phyloP scores from a whole-genome alignment of 2,797 vertebrate species.

The Gymnoscopelus microlampas region DNA sequence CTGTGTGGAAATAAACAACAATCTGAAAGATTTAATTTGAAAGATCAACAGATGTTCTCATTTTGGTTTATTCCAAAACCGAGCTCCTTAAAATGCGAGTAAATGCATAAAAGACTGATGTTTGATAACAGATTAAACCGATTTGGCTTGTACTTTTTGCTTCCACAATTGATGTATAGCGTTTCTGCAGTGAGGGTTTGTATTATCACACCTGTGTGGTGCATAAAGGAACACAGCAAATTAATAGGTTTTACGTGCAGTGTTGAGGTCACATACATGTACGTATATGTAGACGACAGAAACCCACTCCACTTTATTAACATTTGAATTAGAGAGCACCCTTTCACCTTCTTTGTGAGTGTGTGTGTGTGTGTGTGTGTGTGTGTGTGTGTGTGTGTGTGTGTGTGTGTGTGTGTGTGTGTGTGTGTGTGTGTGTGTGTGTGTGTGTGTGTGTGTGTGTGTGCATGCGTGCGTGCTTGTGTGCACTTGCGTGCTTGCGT shows the following conservation, averaged over 20 bases:
- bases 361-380: constrained; percentile 28
- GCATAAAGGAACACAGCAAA: constrained; percentile 24
- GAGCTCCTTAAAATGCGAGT: no score
- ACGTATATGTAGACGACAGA: constrained; percentile 33
- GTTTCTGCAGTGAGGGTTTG: constrained; percentile 20
- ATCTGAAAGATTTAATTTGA: constrained; percentile 30
- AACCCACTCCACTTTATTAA: constrained; percentile 46
- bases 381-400: constrained; percentile 14
- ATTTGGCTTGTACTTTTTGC: no score
- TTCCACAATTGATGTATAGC: no score
- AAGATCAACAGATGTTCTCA: constrained; percentile 41
- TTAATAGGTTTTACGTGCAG: constrained; percentile 27
- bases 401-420: constrained; percentile 17
- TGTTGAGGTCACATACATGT: constrained; percentile 29
- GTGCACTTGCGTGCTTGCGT: constrained; percentile 10
- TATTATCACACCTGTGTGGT: constrained; percentile 18
- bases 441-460: constrained; percentile 21
- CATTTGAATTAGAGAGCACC: no score
- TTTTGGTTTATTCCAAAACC: constrained; percentile 39
- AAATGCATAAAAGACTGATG: no score
- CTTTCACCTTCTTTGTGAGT: constrained; percentile 32
- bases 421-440: constrained; percentile 14
- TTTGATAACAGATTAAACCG: no score
- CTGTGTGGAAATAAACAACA: constrained; percentile 30
- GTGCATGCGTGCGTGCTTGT: constrained; percentile 27